Evolutionary conservation across 35 echinoderm and acorn worm species (phyloP).

Genomic region (Strongylocentrotus purpuratus): DNA sequence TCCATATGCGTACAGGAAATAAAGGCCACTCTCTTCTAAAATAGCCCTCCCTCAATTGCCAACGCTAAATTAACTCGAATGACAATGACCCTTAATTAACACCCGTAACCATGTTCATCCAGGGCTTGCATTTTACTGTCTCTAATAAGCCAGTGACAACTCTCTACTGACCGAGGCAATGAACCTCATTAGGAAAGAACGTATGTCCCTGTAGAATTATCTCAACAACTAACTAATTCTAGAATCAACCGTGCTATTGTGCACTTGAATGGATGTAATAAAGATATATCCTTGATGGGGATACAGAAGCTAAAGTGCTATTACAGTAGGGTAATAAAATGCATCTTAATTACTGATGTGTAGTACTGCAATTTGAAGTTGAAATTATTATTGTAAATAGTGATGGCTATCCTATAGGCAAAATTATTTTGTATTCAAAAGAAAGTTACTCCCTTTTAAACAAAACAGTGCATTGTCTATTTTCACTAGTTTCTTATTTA

Average conservation of each 20-base stretch:
- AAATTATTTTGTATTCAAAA: not conserved
- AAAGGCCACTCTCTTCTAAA: not conserved
- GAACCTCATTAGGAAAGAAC: not conserved
- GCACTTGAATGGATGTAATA: not conserved
- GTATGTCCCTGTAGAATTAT: not conserved
- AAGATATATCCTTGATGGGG: not conserved
- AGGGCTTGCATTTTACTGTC: not conserved
- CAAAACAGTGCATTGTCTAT: too few species aligned
- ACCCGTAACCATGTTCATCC: not conserved
- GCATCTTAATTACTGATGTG: not conserved
- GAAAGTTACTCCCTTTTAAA: too few species aligned
- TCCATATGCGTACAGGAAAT: not conserved
- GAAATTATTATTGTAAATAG: not conserved
- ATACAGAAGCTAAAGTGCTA: not conserved
- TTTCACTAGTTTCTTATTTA: not conserved
- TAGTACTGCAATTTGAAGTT: not conserved
- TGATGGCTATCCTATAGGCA: not conserved
- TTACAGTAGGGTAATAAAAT: not conserved
- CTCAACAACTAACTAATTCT: not conserved
- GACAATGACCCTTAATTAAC: conserved; percentile 31
- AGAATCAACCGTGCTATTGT: not conserved
- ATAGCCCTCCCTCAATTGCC: not conserved
- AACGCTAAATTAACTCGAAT: not conserved
- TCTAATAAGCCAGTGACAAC: not conserved
- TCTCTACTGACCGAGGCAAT: not conserved